Conservation (phyloP, 2,888 invertebrate genomes). For the Dryocosmus kuriphilus region DNA sequence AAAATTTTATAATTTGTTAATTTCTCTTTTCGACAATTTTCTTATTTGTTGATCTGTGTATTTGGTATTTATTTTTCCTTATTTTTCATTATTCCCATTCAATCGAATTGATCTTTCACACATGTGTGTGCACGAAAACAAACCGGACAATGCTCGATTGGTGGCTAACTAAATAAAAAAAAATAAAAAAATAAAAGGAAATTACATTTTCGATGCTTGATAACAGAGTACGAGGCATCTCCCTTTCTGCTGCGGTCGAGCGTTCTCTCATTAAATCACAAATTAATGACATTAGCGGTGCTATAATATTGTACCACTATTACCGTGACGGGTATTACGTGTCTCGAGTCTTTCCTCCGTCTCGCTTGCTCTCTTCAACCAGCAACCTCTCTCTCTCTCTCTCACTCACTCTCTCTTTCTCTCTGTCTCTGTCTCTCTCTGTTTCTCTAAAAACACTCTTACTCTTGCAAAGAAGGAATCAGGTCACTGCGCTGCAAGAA, state of each 20-base stretch:
- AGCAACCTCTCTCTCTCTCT: conserved; percentile 50
- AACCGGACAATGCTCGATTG: conserved; percentile 7
- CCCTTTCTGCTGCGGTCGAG: conserved; percentile 58
- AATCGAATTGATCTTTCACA: neutral
- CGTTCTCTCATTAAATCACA: conserved; percentile 74
- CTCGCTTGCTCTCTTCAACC: conserved; percentile 48
- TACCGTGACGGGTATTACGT: conserved; percentile 77
- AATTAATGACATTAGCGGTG: conserved; percentile 77
- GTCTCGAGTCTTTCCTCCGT: conserved; percentile 62
- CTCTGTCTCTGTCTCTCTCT: conserved; percentile 60
- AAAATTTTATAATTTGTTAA: too few relatives aligned
- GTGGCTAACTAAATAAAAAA: conserved; percentile 33
- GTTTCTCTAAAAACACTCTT: conserved; percentile 72
- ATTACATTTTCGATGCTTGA: conserved; percentile 45
- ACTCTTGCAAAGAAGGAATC: conserved; percentile 75
- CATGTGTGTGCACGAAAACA: neutral
- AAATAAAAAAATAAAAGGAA: conserved; percentile 42
- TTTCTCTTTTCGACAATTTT: too few relatives aligned
- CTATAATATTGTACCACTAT: conserved; percentile 76
- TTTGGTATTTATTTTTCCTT: too few relatives aligned
- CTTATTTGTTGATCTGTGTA: too few relatives aligned
- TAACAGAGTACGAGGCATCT: conserved; percentile 39
- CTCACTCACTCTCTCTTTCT: conserved; percentile 55
- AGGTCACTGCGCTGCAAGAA: conserved; percentile 77
- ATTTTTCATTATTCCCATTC: too few relatives aligned